These are phyloP conservation scores for Tapirus terrestris DNA, from an alignment of 2,113 vertebrate species.

Conservation along the genomic window DNA sequence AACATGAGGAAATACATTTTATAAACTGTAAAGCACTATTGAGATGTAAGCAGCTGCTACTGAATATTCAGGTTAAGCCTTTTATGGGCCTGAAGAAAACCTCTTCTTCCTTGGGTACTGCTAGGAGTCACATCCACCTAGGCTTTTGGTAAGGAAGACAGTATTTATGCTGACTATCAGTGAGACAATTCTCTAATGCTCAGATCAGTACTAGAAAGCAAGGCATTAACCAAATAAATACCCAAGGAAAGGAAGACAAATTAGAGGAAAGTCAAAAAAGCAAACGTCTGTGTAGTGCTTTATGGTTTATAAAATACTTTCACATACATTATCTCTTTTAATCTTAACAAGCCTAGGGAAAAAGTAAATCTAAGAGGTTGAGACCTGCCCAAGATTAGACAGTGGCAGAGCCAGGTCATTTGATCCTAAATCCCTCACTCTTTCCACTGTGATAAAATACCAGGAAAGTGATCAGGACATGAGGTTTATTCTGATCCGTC, in stretches of 20 bases:
- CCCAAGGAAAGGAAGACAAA: background rate
- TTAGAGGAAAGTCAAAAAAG: background rate
- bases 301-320: slow-evolving; percentile 33
- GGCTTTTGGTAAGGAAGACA: background rate
- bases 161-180: background rate
- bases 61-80: background rate
- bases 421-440: background rate
- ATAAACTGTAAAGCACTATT: slow-evolving; percentile 43
- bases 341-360: background rate
- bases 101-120: background rate
- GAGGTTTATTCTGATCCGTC: background rate
- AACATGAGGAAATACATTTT: slow-evolving; percentile 23
- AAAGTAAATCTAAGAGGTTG: slow-evolving; percentile 14
- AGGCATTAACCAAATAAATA: background rate
- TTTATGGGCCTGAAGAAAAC: background rate
- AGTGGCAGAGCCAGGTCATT: background rate
- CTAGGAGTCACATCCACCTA: background rate
- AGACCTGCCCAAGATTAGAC: background rate
- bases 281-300: background rate
- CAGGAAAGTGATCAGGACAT: background rate
- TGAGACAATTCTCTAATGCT: background rate
- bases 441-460: background rate
- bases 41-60: background rate
- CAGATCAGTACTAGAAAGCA: background rate
- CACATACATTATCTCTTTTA: background rate